Conservation (phyloP, 2,797 vertebrate species). For the Notoglanidium macrostoma region DNA sequence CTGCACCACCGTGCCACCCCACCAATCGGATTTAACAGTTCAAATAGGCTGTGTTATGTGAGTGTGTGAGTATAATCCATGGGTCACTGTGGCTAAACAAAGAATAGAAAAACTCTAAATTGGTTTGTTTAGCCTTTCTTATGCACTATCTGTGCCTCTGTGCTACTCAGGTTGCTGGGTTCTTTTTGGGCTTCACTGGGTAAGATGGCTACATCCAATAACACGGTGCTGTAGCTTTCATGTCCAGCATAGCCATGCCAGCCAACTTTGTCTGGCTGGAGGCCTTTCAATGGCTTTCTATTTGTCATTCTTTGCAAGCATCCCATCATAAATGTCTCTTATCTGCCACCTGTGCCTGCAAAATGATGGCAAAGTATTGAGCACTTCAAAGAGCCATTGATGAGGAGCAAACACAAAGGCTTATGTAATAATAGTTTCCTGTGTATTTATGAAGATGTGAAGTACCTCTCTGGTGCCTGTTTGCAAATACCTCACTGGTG, state of each 20-base stretch:
- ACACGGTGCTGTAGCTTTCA: slow-evolving; percentile 21
- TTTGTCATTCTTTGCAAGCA: slow-evolving; percentile 29
- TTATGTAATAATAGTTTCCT: slow-evolving; percentile 26
- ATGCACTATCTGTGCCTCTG: background rate
- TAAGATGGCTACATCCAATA: slow-evolving; percentile 13
- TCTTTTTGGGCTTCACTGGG: background rate
- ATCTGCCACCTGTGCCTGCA: slow-evolving; percentile 47
- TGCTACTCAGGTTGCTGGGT: background rate
- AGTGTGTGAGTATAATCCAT: background rate
- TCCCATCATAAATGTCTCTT: slow-evolving; percentile 36
- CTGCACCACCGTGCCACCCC: too few species aligned
- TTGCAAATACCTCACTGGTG: slow-evolving; percentile 21
- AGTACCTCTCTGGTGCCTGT: background rate
- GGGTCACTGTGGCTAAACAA: background rate
- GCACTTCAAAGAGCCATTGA: slow-evolving; percentile 52
- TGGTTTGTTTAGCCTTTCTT: background rate
- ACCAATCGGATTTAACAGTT: background rate
- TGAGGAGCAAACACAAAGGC: slow-evolving; percentile 33
- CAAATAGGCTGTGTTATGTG: background rate
- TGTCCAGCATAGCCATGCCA: slow-evolving; percentile 27
- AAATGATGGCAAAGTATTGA: slow-evolving; percentile 26
- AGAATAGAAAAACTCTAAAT: background rate
- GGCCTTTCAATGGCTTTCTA: slow-evolving; percentile 30
- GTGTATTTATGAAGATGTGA: slow-evolving; percentile 4
- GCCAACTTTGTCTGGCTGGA: slow-evolving; percentile 38